Percentiles rank a stretch among this genome's conserved stretches.
Conservation (phyloP, 2,888 invertebrate species). For the Scaptomyza polygonia region DNA sequence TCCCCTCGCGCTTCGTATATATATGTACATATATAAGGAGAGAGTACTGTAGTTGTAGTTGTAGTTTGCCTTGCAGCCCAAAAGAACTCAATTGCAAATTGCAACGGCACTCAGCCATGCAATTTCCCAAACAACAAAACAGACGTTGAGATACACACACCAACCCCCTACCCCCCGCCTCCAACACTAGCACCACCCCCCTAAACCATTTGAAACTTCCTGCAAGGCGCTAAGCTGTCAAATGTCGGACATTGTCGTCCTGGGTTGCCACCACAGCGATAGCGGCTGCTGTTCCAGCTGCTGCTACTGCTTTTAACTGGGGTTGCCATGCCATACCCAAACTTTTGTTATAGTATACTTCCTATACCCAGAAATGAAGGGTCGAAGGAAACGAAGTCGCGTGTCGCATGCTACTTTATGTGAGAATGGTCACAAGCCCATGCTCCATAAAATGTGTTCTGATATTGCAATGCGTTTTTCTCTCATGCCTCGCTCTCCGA, state of each 20-base stretch:
- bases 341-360: slow-evolving; percentile 39
- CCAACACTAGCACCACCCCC: background rate
- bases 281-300: slow-evolving; percentile 15
- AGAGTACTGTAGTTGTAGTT: slow-evolving; percentile 14
- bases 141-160: slow-evolving; percentile 35
- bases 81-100: slow-evolving; percentile 79
- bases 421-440: slow-evolving; percentile 16
- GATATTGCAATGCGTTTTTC: slow-evolving; percentile 14
- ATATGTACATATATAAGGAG: slow-evolving; percentile 6
- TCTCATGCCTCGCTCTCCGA: slow-evolving; percentile 10
- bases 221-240: slow-evolving; percentile 79
- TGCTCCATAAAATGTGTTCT: background rate
- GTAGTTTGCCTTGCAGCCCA: slow-evolving; percentile 15
- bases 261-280: slow-evolving; percentile 38
- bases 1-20: slow-evolving; percentile 13
- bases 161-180: too few species aligned
- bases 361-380: slow-evolving; percentile 6
- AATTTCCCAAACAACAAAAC: slow-evolving; percentile 63
- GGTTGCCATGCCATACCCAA: slow-evolving; percentile 53
- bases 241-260: slow-evolving; percentile 63
- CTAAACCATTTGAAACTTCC: slow-evolving; percentile 27
- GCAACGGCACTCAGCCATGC: slow-evolving; percentile 76
- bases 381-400: slow-evolving; percentile 58
- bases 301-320: slow-evolving; percentile 15
- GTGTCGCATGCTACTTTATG: slow-evolving; percentile 77